Evolutionary conservation across 2,888 invertebrate genomes (phyloP), one percentile per base, ranked within the genome.

Genomic region (Perdita meconis): DNA sequence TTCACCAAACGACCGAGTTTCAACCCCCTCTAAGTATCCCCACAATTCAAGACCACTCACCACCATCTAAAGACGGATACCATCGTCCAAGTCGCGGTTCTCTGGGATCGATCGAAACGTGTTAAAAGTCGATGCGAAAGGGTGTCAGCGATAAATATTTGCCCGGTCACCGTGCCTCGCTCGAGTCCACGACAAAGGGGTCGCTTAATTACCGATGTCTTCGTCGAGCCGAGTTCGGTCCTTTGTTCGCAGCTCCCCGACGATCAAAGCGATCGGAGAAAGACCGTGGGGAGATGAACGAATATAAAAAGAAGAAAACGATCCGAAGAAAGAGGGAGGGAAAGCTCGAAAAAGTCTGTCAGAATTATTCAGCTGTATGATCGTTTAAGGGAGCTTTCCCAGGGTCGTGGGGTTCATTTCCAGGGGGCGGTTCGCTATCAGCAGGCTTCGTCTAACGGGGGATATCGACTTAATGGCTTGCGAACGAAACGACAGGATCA

Each of bases 331-430:
- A 5, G 36, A 22, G n/a, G n/a, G 42, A 38, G 47, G 34, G 8
- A 42, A 16, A 42, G 12, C 55, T 30, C 10, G 12, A 22, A 22
- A 22, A 72, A 59, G 38, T 36, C 40, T 6, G 50, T 19, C 19
- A 34, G 55, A 78, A 78, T 79, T 78, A 78, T 72, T 78, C 68
- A 40, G 38, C 51, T 51, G 70, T 55, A 22, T 51, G 72, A 77
- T 77, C 78, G 34, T 44, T 68, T 56, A 68, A 72, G 50, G 51
- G 65, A 64, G 26, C n/a, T n/a, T 71, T 47, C 42, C 24, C 56
- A 1, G 12, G 56, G 1, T 30, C 16, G 26, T 42, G 26, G 36
- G 56, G 65, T 61, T 69, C 69, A 50, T 65, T 78, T 74, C 38
- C 69, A 26, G 51, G 34, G n/a, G 53, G 8, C 19, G 38, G 36